Base-by-base conservation (phyloP, 2,888 invertebrate genomes). In the Drosophila atroscutellata region DNA sequence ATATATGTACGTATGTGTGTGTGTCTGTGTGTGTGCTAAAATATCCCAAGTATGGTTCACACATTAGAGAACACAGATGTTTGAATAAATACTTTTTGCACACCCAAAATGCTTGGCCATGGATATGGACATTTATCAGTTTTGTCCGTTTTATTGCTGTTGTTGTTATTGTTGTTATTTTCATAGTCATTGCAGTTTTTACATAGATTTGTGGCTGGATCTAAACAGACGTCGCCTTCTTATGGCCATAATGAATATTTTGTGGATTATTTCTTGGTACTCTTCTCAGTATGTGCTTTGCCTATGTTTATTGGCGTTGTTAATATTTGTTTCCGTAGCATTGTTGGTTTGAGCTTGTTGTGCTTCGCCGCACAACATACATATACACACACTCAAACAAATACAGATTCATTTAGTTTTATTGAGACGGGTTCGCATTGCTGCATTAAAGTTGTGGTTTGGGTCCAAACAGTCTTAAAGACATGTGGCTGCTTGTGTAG, bases 251-350 rank as follows among this genome's bases (percentile, higher is more conserved):
- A 89, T 89, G 89, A 89, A 89, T 84, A 89, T 84, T 89, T 83
- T 72, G 78, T 83, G 89, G 83, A 84, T 84, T 84, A 89, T 89
- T 75, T 62, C 72, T 66, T 51, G 68, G 75, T 65, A 58, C 69
- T 73, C 66, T 69, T 51, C 73, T 61, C 45, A 56, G 72, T 58
- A 67, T 76, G 70, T 78, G 61, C 67, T 63, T 80, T 76, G 56
- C 80, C 80, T 75, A 74, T 80, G 80, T 80, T 84, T 89, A 89
- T 89, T 84, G 89, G 89, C 75, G 72, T 83, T 89, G 89, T 83
- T 89, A 86, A 83, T 84, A 89, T 84, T 88, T 84, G 83, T 83
- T 78, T 73, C 51, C 74, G 68, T 67, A 54, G 63, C 74, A 74
- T 88, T 83, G 77, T 88, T 86, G 83, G 80, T 83, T 75, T 80